Evolutionary conservation across 2,797 vertebrate species (phyloP).

Genomic region (Chloroceryle amazona): DNA sequence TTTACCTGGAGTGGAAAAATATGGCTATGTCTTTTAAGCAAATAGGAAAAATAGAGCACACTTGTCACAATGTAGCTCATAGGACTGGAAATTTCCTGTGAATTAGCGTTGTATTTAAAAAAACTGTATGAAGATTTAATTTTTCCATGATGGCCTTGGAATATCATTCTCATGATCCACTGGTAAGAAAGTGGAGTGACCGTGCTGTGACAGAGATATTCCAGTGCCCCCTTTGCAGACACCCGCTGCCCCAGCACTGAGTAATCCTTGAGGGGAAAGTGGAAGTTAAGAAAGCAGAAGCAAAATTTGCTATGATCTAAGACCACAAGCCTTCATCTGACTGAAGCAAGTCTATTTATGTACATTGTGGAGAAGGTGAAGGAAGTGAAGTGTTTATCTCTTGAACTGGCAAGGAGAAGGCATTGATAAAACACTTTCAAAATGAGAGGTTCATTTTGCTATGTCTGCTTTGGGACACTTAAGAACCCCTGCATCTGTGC

Average conservation of each 20-base stretch:
- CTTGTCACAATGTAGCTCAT: not conserved
- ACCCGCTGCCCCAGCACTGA: constrained; percentile 24
- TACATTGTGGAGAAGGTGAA: constrained; percentile 52
- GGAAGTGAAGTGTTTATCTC: constrained; percentile 59
- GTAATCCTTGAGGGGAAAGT: constrained; percentile 66
- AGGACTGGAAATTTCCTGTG: constrained; percentile 54
- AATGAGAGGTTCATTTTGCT: not conserved
- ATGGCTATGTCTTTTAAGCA: not conserved
- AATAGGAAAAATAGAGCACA: constrained; percentile 43
- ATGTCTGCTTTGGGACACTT: not conserved
- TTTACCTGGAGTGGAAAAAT: constrained; percentile 53
- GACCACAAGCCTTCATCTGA: constrained; percentile 57
- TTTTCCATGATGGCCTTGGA: constrained; percentile 58
- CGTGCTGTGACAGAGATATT: constrained; percentile 48
- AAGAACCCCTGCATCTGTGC: not conserved
- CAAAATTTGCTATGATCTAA: constrained; percentile 35
- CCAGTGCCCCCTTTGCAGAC: constrained; percentile 64
- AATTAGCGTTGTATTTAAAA: constrained; percentile 7
- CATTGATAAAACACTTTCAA: constrained; percentile 18
- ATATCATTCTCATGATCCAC: constrained; percentile 40
- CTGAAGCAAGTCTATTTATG: constrained; percentile 54
- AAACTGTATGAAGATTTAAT: not conserved
- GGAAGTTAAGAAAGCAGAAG: constrained; percentile 77
- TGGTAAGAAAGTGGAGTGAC: not conserved
- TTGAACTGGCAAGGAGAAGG: constrained; percentile 2